Base-by-base conservation (phyloP, 2,888 invertebrate species). In the Mactromeris polynyma region DNA sequence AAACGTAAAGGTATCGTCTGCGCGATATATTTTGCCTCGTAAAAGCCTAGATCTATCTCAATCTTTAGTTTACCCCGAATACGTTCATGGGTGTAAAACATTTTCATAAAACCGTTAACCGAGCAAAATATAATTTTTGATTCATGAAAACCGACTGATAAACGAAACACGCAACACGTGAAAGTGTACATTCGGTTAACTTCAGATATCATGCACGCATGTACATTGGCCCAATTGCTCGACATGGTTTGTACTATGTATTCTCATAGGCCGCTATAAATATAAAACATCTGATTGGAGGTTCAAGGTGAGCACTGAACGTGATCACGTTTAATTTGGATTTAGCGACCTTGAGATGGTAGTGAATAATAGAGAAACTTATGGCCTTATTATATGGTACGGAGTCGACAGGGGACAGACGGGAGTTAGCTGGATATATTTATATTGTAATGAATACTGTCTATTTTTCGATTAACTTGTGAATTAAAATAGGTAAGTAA, bases 201-300 rank as follows among this genome's bases (percentile, higher is more conserved):
- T 73, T 31, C 26, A 31, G n/a, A 38, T 26, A 81, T 86, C 86
- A 86, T 86, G 86, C 86, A 36, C 77, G 19, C 83, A 80, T 83
- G 73, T 79, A 83, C 46, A 69, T 79, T 83, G 83, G 19, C 83
- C 83, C 83, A 79, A 40, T 64, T 83, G 69, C 42, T 46, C 64
- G 58, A 83, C 87, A 83, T 69, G 31, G 26, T 38, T 42, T 36
- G 36, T 4, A 19, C 17, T 2, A 4, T 73, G 73, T 9, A 9
- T 26, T 42, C 26, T 82, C 78, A 82, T 82, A 78, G 82, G 82
- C 3, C 42, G 38, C 21, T 38, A 85, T n/a, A 69, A 86, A 86
- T 86, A 86, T 26, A 46, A 46, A 40, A 26, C n/a, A 11, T 36
- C 38, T 77, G 36, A 73, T 86, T 86, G 81, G 81, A 7, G 38